Percentiles rank a stretch among this genome's conserved stretches.
phyloP scores from a whole-genome alignment of 1,140 invertebrate species.

The Temnothorax nylanderi region DNA sequence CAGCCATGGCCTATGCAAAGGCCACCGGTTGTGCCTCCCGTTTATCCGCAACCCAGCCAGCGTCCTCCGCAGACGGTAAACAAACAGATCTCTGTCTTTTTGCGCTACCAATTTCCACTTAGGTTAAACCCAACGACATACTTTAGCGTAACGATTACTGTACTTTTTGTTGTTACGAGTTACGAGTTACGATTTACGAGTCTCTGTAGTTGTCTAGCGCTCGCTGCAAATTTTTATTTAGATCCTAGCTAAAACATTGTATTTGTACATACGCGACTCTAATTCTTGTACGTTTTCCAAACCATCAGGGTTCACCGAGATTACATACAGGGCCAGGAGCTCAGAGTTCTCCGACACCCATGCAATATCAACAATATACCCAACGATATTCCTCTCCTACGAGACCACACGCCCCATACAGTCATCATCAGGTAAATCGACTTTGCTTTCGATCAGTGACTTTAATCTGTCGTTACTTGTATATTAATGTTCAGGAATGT shows the following conservation, averaged over 20 bases:
- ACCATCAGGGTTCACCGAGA: slow-evolving; percentile 82
- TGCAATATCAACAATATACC: slow-evolving; percentile 84
- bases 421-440: slow-evolving; percentile 84
- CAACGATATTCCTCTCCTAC: slow-evolving; percentile 84
- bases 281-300: not conserved
- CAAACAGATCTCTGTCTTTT: not conserved
- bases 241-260: not conserved
- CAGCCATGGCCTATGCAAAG: slow-evolving; percentile 84
- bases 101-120: not conserved
- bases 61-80: slow-evolving; percentile 84
- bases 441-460: not conserved
- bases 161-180: not conserved
- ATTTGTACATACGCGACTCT: not conserved
- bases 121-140: not conserved
- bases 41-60: slow-evolving; percentile 83
- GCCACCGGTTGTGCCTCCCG: slow-evolving; percentile 82
- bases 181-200: too few relatives aligned
- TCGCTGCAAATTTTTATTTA: not conserved
- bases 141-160: too few relatives aligned
- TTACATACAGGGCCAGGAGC: slow-evolving; percentile 83
- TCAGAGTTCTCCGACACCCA: slow-evolving; percentile 83
- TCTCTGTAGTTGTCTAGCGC: too few relatives aligned
- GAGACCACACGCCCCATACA: slow-evolving; percentile 85
- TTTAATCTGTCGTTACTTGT: not conserved
- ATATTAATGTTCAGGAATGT: not conserved